Conservation (phyloP, 23 tunicate species). For the Diplosoma virens region DNA sequence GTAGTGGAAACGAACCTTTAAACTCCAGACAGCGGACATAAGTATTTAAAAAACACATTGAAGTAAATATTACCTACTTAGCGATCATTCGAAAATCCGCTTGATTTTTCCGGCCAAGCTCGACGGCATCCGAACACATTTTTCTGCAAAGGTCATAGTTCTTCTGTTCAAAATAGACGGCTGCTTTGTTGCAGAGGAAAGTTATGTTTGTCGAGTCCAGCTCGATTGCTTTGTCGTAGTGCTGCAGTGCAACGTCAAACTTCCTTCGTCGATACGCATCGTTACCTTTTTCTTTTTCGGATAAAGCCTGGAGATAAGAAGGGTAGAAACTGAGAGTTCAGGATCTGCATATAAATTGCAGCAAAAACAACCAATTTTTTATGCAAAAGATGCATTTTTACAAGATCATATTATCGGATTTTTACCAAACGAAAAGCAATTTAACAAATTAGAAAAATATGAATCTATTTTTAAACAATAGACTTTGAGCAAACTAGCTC, state of each 20-base stretch:
- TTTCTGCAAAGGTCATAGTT: conserved; percentile 85
- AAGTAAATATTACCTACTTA: conserved; percentile 58
- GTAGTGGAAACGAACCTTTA: too few species aligned
- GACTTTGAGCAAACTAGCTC: neutral
- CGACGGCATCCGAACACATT: conserved; percentile 71
- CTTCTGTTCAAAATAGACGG: conserved; percentile 84
- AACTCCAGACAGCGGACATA: too few species aligned
- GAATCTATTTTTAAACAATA: neutral
- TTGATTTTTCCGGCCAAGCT: conserved; percentile 77
- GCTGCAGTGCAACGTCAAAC: conserved; percentile 66
- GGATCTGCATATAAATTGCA: too few species aligned
- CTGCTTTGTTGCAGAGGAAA: conserved; percentile 82
- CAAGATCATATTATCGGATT: too few species aligned
- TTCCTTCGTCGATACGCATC: conserved; percentile 83
- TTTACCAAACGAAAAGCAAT: too few species aligned
- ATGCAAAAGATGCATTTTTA: too few species aligned
- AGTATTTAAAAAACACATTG: too few species aligned
- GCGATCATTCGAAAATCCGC: conserved; percentile 85
- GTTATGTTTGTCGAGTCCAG: conserved; percentile 79
- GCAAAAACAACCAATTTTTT: too few species aligned
- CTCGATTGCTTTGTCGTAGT: conserved; percentile 75
- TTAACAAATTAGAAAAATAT: too few species aligned
- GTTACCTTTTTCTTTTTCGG: conserved; percentile 73
- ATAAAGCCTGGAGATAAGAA: conserved; percentile 50
- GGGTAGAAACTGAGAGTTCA: too few species aligned